Evolutionary conservation across 2,113 vertebrate species (phyloP), one percentile per base, ranked within the genome.

Genomic region (Toxostoma redivivum): DNA sequence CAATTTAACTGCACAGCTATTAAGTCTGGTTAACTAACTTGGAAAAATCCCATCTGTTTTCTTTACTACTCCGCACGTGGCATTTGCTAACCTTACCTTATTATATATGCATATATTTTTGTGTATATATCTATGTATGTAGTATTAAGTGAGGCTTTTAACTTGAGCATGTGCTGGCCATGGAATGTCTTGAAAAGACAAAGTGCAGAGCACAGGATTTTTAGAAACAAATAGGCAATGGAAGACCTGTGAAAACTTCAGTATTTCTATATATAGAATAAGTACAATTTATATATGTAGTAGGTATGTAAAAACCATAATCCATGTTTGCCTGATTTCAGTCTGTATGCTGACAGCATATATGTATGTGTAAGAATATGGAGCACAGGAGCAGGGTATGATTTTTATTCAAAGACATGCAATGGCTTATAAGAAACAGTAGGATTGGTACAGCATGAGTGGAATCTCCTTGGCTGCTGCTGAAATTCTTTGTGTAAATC

Each of bases 151-250:
- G n/a, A 33, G 16, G 35, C 30, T 93, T 58, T 40, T 73, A 58
- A 12, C 54, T 19, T 42, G 18, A 66, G 25, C 20, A 21, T 1
- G 0, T 48, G 12, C 35, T 76, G 61, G 18, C 21, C 6, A 0
- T 57, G 24, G 6, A 44, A 28, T 33, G 5, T 42, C 33, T 66
- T 23, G 7, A 40, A 62, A 48, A 78, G 56, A 13, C 4, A 51
- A 71, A 90, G 20, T 1, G 0, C 22, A 21, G 47, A 84, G 15
- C 11, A 10, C 7, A 28, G 47, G 20, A 38, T 54, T 66, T 87
- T 70, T 61, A 14, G 11, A 9, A 57, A 7, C 1, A 5, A 25
- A 11, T 24, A 12, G 48, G 47, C 56, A 7, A 21, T 65, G n/a
- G 25, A 78, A 65, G 37, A 31, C 21, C 9, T 78, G 23, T 47